Conservation (phyloP, 2,797 vertebrate genomes). For the Vipera latastei region DNA sequence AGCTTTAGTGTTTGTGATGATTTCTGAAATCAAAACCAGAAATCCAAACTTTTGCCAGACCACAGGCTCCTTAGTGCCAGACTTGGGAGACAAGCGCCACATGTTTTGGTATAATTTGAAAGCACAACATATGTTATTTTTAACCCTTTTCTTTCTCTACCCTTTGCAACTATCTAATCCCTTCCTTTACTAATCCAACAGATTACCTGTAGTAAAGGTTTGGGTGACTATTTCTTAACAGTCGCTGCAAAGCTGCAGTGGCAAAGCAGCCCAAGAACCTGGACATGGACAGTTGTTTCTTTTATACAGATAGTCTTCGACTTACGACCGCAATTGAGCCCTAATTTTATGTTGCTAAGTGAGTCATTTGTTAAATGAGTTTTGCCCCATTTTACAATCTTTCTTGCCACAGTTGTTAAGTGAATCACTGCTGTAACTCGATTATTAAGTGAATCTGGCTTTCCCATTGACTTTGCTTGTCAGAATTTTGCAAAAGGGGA, state of each 20-base stretch:
- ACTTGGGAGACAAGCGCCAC: constrained; percentile 73
- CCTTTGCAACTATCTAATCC: constrained; percentile 45
- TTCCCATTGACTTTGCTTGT: not conserved
- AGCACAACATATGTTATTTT: constrained; percentile 76
- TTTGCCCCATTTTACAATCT: not conserved
- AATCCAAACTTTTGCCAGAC: constrained; percentile 75
- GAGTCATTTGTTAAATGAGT: not conserved
- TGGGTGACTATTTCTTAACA: not conserved
- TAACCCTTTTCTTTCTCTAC: constrained; percentile 46
- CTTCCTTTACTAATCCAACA: constrained; percentile 23
- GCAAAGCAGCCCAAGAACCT: not conserved
- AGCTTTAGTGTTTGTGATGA: constrained; percentile 58
- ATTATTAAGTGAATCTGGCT: not conserved
- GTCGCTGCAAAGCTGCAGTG: rapidly evolving
- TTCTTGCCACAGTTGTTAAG: not conserved
- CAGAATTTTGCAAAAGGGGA: not conserved
- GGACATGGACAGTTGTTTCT: rapidly evolving
- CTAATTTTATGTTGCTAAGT: not conserved
- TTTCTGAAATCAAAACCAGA: constrained; percentile 70
- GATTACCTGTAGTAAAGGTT: constrained; percentile 40
- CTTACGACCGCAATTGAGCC: not conserved
- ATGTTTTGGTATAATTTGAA: constrained; percentile 66
- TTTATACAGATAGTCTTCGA: not conserved
- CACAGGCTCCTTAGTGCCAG: constrained; percentile 80
- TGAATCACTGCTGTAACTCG: not conserved